These are phyloP conservation scores for Rhagologus leucostigma DNA, from an alignment of 2,113 vertebrate species.

Conservation along the genomic window DNA sequence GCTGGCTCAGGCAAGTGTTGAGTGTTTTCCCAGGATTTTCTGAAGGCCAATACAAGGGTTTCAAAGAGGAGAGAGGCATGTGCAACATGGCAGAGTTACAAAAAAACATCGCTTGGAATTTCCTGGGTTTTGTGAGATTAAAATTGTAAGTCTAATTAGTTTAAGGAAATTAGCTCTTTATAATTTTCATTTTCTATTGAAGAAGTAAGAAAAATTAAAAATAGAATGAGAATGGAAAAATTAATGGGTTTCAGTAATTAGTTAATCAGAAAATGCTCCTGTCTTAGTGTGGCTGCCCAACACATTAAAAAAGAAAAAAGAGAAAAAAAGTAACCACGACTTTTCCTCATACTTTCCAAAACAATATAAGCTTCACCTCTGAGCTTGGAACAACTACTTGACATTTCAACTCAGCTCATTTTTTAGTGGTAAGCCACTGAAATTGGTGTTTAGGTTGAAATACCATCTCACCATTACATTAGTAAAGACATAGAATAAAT, in stretches of 20 bases:
- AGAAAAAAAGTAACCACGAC: conserved; percentile 17
- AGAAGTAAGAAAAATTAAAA: conserved; percentile 59
- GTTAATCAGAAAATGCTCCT: conserved; percentile 59
- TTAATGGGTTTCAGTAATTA: conserved; percentile 59
- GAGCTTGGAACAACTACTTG: conserved; percentile 49
- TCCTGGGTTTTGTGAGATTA: conserved; percentile 60
- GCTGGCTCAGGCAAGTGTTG: conserved; percentile 31
- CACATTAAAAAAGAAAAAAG: neutral
- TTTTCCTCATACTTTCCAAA: conserved; percentile 64
- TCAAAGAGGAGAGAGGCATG: conserved; percentile 44
- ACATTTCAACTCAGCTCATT: conserved; percentile 58
- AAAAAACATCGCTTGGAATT: conserved; percentile 63
- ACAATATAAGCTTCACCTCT: conserved; percentile 59
- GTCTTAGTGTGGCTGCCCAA: conserved; percentile 58
- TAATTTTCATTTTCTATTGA: conserved; percentile 65
- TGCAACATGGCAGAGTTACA: conserved; percentile 45
- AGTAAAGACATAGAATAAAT: conserved; percentile 35
- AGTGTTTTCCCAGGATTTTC: conserved; percentile 56
- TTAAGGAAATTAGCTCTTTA: conserved; percentile 53
- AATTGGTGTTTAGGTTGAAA: conserved; percentile 39
- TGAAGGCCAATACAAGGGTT: conserved; percentile 49
- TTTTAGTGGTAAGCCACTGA: conserved; percentile 39
- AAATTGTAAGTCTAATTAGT: conserved; percentile 67
- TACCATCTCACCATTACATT: conserved; percentile 16
- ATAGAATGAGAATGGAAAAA: conserved; percentile 59